Evolutionary conservation across 2,797 vertebrate species (phyloP), one percentile per base, ranked within the genome.

Genomic region (Protonibea diacanthus): DNA sequence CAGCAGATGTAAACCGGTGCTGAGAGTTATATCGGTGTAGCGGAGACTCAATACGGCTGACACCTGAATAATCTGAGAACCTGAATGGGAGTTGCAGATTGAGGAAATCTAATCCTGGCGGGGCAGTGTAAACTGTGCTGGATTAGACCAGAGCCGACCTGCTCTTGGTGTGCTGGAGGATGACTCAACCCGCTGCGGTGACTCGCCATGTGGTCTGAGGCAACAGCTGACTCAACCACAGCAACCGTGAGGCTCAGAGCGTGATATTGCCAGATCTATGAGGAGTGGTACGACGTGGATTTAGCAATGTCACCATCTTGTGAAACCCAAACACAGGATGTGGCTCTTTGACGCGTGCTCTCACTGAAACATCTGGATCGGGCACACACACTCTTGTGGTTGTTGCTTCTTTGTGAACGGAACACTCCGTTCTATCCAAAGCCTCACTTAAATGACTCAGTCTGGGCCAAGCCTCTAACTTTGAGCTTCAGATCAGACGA

Each of bases 181-280:
- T 71, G 69, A 86, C 56, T 67, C 80, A 59, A n/a, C 15, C 14
- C 33, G 33, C 29, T 1, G 3, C 3, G 3, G 6, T 20, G 10
- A 44, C 33, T 25, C 8, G 29, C 33, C 6, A 25, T 52, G 47
- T 10, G 42, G 4, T 66, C 25, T 76, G 76, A 79, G 15, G 68
- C 27, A 77, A 80, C 56, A 56, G 61, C 61, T 71, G 80, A 67
- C 51, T 71, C 55, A 49, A 27, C 49, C 51, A 1, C 27, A 15
- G 70, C 25, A 58, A 74, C 15, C 20, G 4, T 20, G 12, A 10
- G 7, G 11, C n/a, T 25, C 29, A 25, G 20, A 0, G 4, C 10
- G 29, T 1, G 2, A 14, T 18, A 21, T 59, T 15, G 15, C 17
- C 17, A 20, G 5, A 17, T 21, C 11, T 13, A 1, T 25, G 45